Percentiles rank a stretch among this genome's conserved stretches.
Evolutionary conservation across 2,888 invertebrate genomes (phyloP).

Genomic region (Cataglyphis cursor): DNA sequence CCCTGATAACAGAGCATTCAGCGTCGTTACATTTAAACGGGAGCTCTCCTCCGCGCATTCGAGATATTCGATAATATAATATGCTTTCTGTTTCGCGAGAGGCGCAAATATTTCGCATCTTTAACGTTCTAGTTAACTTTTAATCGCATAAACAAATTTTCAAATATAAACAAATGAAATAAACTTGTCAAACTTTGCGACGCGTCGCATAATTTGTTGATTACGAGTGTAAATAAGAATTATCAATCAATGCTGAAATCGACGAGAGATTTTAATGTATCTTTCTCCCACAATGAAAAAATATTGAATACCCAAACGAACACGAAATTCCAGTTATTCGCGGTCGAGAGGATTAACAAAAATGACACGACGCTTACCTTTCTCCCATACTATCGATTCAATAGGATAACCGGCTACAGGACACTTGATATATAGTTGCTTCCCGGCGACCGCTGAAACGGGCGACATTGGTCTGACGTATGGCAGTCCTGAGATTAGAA

Average conservation of each 20-base stretch:
- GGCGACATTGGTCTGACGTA: slow-evolving; percentile 86
- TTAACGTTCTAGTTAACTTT: neutral
- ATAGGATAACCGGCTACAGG: slow-evolving; percentile 89
- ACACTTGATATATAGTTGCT: slow-evolving; percentile 87
- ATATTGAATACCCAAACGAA: slow-evolving; percentile 29
- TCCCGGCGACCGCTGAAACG: slow-evolving; percentile 87
- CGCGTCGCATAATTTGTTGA: neutral
- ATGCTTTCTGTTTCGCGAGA: neutral
- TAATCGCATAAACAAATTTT: slow-evolving; percentile 24
- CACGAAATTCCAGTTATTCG: slow-evolving; percentile 12
- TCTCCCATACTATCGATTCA: slow-evolving; percentile 87
- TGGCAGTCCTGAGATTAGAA: slow-evolving; percentile 84
- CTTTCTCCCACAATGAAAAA: slow-evolving; percentile 20
- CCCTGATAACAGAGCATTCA: slow-evolving; percentile 82
- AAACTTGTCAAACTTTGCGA: neutral
- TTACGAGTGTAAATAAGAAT: neutral
- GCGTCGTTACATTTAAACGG: slow-evolving; percentile 16
- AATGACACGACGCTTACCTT: slow-evolving; percentile 85
- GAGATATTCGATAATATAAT: slow-evolving; percentile 12
- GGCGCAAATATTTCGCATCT: slow-evolving; percentile 3
- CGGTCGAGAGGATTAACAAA: slow-evolving; percentile 40
- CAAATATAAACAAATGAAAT: neutral
- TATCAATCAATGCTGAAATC: slow-evolving; percentile 3
- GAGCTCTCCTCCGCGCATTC: neutral
- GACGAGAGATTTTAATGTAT: neutral